These are phyloP conservation scores for Drosophila picticornis DNA, from an alignment of 2,888 invertebrate genomes.

Conservation along the genomic window DNA sequence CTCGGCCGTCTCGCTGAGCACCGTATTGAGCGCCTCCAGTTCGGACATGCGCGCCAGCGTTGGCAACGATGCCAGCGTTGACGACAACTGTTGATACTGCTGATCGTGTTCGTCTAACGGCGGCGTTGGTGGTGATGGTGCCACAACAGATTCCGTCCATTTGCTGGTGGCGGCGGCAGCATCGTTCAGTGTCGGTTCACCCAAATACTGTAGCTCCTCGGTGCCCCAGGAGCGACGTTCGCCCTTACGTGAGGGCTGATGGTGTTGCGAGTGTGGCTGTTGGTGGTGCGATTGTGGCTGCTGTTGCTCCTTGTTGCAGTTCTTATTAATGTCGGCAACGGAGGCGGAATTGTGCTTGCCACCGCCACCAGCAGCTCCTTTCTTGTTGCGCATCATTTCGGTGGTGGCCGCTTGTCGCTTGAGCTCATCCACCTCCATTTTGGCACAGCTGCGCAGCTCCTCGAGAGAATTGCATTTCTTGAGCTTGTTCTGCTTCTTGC, in stretches of 20 bases:
- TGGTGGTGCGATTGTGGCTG: constrained; percentile 30
- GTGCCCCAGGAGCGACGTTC: constrained; percentile 90
- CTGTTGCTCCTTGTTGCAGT: constrained; percentile 60
- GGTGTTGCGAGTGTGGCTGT: constrained; percentile 4
- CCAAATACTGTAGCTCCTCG: constrained; percentile 87
- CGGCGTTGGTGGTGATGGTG: constrained; percentile 26
- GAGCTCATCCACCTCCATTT: constrained; percentile 89
- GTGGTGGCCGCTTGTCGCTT: constrained; percentile 81
- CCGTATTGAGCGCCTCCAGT: constrained; percentile 82
- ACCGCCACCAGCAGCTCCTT: constrained; percentile 17
- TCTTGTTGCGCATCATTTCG: constrained; percentile 81
- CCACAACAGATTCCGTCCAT: constrained; percentile 25
- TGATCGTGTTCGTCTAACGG: constrained; percentile 13
- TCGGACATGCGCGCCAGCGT: constrained; percentile 74
- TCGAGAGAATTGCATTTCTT: constrained; percentile 92
- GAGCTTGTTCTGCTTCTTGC: constrained; percentile 85
- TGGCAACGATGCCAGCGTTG: constrained; percentile 37
- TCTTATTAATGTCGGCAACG: constrained; percentile 79
- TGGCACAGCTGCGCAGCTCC: constrained; percentile 91
- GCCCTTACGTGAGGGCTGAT: constrained; percentile 64
- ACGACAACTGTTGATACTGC: constrained; percentile 1
- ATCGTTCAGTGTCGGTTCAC: constrained; percentile 52
- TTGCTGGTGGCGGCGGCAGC: constrained; percentile 5
- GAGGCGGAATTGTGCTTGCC: constrained; percentile 78
- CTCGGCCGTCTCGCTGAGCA: constrained; percentile 88